Conservation (phyloP, 1,140 invertebrate species). For the Teleopsis dalmanni region DNA sequence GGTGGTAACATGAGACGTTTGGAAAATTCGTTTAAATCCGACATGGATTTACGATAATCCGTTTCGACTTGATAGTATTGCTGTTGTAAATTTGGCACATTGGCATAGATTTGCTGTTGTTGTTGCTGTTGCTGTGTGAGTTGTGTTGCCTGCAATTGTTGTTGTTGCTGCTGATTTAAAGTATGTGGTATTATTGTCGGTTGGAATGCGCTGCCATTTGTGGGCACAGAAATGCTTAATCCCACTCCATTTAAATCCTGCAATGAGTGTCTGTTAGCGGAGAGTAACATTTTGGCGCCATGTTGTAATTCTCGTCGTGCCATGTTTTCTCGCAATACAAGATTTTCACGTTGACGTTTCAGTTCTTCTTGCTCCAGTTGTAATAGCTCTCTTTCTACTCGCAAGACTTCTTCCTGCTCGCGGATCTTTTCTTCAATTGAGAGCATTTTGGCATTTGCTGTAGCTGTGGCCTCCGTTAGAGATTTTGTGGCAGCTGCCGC, state of each 20-base stretch:
- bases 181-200: not conserved
- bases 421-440: conserved; percentile 52
- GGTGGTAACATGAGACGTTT: conserved; percentile 30
- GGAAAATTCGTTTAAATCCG: conserved; percentile 45
- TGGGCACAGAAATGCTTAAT: conserved; percentile 8
- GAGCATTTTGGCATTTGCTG: conserved; percentile 44
- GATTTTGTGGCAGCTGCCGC: conserved; percentile 56
- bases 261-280: conserved; percentile 51
- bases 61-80: conserved; percentile 37
- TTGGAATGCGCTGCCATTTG: conserved; percentile 20
- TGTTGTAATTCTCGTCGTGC: conserved; percentile 47
- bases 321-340: conserved; percentile 55
- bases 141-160: conserved; percentile 19
- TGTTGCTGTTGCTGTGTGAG: conserved; percentile 23
- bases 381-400: conserved; percentile 65
- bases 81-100: conserved; percentile 24
- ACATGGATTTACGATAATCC: conserved; percentile 49
- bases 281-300: conserved; percentile 43
- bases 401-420: conserved; percentile 60
- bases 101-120: conserved; percentile 22
- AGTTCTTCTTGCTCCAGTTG: conserved; percentile 70
- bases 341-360: conserved; percentile 63
- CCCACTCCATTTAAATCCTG: conserved; percentile 50
- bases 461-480: conserved; percentile 51
- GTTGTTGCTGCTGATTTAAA: conserved; percentile 6